phyloP scores from a whole-genome alignment of 2,888 invertebrate species.

The Papilio protenor region DNA sequence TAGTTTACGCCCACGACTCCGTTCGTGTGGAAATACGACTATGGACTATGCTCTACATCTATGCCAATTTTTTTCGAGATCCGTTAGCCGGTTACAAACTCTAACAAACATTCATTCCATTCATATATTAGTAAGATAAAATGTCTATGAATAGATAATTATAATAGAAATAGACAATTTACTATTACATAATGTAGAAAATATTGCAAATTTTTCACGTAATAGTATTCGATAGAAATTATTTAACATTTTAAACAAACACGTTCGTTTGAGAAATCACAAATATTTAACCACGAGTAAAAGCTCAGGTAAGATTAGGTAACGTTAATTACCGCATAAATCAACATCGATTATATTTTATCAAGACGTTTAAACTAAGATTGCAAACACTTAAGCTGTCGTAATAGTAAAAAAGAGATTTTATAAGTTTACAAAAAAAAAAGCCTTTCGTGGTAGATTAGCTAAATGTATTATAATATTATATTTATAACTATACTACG shows the following conservation, averaged over 20 bases:
- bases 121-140: no score
- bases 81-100: no score
- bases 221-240: slow-evolving; percentile 4
- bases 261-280: slow-evolving; percentile 10
- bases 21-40: no score
- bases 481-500: no score
- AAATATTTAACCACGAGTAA: slow-evolving; percentile 23
- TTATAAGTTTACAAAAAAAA: neutral
- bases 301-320: slow-evolving; percentile 3
- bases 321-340: slow-evolving; percentile 1
- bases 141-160: neutral
- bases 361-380: slow-evolving; percentile 8
- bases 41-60: no score
- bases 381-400: neutral
- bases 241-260: slow-evolving; percentile 12
- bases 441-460: no score
- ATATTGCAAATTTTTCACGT: neutral
- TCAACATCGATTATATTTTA: neutral
- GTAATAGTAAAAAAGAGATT: neutral
- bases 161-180: slow-evolving; percentile 4
- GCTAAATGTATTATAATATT: no score
- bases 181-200: neutral
- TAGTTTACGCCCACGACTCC: no score
- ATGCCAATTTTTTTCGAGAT: no score
- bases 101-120: no score